phyloP scores from a whole-genome alignment of 2,113 vertebrate species.

The Ammodytes marinus region DNA sequence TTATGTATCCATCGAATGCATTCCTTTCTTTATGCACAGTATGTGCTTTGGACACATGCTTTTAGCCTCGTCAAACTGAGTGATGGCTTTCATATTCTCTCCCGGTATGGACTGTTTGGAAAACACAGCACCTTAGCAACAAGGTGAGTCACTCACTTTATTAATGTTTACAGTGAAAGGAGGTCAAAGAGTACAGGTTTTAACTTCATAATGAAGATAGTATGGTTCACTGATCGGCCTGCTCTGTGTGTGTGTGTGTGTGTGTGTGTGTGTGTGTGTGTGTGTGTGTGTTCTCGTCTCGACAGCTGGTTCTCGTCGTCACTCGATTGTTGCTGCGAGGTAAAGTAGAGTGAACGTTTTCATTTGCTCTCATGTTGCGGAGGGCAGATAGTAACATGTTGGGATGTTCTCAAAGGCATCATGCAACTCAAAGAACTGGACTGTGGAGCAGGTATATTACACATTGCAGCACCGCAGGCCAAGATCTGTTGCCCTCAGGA shows the following conservation, averaged over 20 bases:
- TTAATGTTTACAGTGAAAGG: slow-evolving; percentile 18
- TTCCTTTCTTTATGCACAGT: not conserved
- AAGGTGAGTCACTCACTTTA: slow-evolving; percentile 41
- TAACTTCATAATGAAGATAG: slow-evolving; percentile 8
- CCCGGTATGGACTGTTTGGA: slow-evolving; percentile 12
- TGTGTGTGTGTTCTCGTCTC: slow-evolving; percentile 22
- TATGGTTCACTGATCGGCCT: not conserved
- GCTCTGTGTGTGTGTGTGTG: not conserved
- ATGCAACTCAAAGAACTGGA: slow-evolving; percentile 45
- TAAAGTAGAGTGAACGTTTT: slow-evolving; percentile 33
- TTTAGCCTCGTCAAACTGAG: slow-evolving; percentile 31
- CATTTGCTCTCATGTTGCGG: slow-evolving; percentile 46
- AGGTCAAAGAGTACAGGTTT: slow-evolving; percentile 40
- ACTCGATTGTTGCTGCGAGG: slow-evolving; percentile 39
- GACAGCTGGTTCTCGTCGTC: slow-evolving; percentile 42
- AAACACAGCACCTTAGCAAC: slow-evolving; percentile 44
- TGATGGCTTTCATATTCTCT: slow-evolving; percentile 56
- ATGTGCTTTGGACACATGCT: not conserved
- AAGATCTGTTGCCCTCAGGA: slow-evolving; percentile 43
- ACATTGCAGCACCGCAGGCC: slow-evolving; percentile 44
- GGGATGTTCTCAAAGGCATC: slow-evolving; percentile 44
- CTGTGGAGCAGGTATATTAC: slow-evolving; percentile 43
- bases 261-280: slow-evolving; percentile 18
- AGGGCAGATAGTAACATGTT: slow-evolving; percentile 65
- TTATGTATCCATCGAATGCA: not conserved